These are phyloP conservation scores for Cryptocephalus primarius DNA, from an alignment of 2,888 invertebrate species.

Conservation along the genomic window DNA sequence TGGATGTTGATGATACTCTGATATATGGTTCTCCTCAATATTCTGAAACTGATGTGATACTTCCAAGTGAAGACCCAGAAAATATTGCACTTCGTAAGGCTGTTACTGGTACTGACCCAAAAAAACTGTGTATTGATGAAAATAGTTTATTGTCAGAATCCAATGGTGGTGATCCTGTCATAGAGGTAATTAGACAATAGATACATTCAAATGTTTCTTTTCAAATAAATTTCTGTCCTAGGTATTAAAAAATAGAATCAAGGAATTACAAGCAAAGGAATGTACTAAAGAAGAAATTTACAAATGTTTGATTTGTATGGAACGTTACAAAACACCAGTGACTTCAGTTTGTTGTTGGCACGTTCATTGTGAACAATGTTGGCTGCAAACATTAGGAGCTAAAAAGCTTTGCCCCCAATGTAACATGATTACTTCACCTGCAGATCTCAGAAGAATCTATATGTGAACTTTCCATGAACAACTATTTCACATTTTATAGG, in stretches of 20 bases:
- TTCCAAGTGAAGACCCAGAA: slow-evolving; percentile 47
- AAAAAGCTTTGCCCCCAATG: slow-evolving; percentile 94
- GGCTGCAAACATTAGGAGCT: slow-evolving; percentile 61
- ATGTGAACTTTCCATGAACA: slow-evolving; percentile 42
- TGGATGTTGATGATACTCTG: slow-evolving; percentile 81
- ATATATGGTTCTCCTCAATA: slow-evolving; percentile 83
- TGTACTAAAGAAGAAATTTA: slow-evolving; percentile 49
- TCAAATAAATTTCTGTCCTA: too few relatives aligned
- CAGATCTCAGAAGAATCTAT: slow-evolving; percentile 77
- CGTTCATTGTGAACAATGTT: slow-evolving; percentile 83
- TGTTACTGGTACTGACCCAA: slow-evolving; percentile 30
- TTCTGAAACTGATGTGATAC: slow-evolving; percentile 59
- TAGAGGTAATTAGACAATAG: slow-evolving; percentile 40
- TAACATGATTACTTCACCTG: slow-evolving; percentile 81
- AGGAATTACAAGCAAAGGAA: slow-evolving; percentile 57
- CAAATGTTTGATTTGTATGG: slow-evolving; percentile 86
- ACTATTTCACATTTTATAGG: too few relatives aligned
- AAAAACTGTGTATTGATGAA: slow-evolving; percentile 11
- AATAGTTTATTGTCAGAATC: slow-evolving; percentile 10
- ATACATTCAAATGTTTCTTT: too few relatives aligned
- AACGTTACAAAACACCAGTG: slow-evolving; percentile 72
- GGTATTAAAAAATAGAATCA: slow-evolving; percentile 61
- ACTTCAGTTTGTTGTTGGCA: slow-evolving; percentile 96
- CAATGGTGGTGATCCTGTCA: slow-evolving; percentile 38
- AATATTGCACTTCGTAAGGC: slow-evolving; percentile 45